Evolutionary conservation across 1,140 invertebrate genomes (phyloP).

Genomic region (Agraylea sexmaculata): DNA sequence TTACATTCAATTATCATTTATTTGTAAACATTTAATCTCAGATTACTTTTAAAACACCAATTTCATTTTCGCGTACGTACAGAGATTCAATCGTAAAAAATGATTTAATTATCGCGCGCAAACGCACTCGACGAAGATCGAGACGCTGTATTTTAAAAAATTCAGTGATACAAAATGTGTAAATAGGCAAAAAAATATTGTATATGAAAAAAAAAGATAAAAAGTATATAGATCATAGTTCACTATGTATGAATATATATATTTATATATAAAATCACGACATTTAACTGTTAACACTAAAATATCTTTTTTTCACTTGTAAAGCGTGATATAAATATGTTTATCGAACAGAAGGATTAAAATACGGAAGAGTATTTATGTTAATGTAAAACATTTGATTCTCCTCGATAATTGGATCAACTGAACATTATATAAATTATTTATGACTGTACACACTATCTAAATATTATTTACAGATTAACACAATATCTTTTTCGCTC

Average conservation of each 20-base stretch:
- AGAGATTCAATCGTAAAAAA: conserved; percentile 23
- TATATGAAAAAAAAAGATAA: conserved; percentile 21
- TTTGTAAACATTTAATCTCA: conserved; percentile 22
- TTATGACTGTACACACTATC: conserved; percentile 44
- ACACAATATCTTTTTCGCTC: too few relatives aligned
- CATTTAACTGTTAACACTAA: conserved; percentile 24
- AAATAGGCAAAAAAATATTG: conserved; percentile 21
- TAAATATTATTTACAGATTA: conserved; percentile 39
- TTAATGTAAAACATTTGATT: conserved; percentile 13
- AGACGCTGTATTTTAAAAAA: conserved; percentile 20
- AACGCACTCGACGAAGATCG: too few relatives aligned
- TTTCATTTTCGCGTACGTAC: conserved; percentile 14
- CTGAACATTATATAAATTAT: conserved; percentile 44
- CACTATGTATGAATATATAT: too few relatives aligned
- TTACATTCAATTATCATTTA: conserved; percentile 22
- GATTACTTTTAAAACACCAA: conserved; percentile 22
- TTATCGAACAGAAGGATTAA: conserved; percentile 17
- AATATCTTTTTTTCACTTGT: conserved; percentile 19
- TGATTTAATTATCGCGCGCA: too few relatives aligned
- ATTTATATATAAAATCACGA: conserved; percentile 46
- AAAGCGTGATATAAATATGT: conserved; percentile 21
- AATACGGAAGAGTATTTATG: conserved; percentile 18
- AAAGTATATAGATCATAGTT: conserved; percentile 34
- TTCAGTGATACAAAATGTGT: conserved; percentile 21
- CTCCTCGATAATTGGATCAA: conserved; percentile 41